Conservation (phyloP, 2,888 invertebrate genomes). For the Saturnia japonica region DNA sequence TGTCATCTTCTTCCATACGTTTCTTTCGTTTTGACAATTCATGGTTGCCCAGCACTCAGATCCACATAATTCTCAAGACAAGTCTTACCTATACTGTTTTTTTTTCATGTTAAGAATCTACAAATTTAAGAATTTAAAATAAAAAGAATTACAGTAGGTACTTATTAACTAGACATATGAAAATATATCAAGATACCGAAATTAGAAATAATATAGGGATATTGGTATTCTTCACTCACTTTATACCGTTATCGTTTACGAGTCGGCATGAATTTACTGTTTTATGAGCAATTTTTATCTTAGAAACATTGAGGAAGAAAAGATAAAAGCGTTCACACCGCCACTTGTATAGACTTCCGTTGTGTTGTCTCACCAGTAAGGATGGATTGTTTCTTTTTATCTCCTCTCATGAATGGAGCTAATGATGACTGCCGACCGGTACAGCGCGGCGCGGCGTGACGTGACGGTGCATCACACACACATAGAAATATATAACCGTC, state of each 20-base stretch:
- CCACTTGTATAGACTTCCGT: constrained; percentile 63
- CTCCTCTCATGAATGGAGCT: constrained; percentile 68
- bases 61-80: too few species aligned
- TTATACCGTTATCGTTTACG: constrained; percentile 1
- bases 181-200: background rate
- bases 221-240: background rate
- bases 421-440: constrained; percentile 48
- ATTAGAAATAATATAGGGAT: background rate
- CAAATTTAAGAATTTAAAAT: background rate
- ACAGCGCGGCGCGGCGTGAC: constrained; percentile 19
- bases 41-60: too few species aligned
- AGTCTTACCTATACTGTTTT: too few species aligned
- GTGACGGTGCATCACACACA: constrained; percentile 38
- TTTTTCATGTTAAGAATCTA: too few species aligned
- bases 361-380: constrained; percentile 54
- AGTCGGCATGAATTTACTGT: constrained; percentile 10
- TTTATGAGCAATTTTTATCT: constrained; percentile 21
- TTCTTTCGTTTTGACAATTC: too few species aligned
- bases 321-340: constrained; percentile 33
- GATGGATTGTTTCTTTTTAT: constrained; percentile 75
- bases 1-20: too few species aligned
- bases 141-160: background rate
- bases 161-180: background rate
- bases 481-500: constrained; percentile 57
- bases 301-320: constrained; percentile 14